Evolutionary conservation across 2,113 vertebrate genomes (phyloP).

Genomic region (Laticauda laticaudata): DNA sequence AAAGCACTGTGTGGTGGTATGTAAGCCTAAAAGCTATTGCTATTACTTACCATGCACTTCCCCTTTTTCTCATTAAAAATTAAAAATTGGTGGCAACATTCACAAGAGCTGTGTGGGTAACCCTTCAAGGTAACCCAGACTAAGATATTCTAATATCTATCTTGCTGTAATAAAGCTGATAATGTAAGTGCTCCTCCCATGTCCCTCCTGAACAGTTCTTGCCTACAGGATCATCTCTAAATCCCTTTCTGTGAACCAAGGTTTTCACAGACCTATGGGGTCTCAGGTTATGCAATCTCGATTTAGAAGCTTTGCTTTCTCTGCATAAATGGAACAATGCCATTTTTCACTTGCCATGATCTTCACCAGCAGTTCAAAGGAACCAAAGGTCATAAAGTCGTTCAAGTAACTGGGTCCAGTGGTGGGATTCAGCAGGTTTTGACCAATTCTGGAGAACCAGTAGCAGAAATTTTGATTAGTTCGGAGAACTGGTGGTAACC

Average conservation of each 20-base stretch:
- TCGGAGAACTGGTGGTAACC: too few species aligned
- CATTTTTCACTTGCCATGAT: slow-evolving; percentile 27
- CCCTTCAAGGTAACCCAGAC: not conserved
- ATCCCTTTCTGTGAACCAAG: not conserved
- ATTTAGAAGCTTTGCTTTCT: slow-evolving; percentile 1
- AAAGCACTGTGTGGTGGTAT: not conserved
- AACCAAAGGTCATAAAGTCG: not conserved
- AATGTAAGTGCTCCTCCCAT: not conserved
- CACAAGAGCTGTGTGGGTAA: not conserved
- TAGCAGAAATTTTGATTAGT: too few species aligned
- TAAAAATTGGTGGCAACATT: not conserved
- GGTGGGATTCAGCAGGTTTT: too few species aligned
- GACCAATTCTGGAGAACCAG: too few species aligned
- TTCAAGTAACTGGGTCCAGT: slow-evolving; percentile 7
- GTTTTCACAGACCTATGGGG: not conserved
- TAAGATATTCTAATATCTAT: not conserved
- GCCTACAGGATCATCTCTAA: not conserved
- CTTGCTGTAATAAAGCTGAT: not conserved
- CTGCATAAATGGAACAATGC: slow-evolving; percentile 31
- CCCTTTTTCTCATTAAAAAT: not conserved
- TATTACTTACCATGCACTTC: not conserved
- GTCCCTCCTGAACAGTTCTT: not conserved
- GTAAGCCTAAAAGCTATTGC: not conserved
- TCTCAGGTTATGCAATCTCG: not conserved
- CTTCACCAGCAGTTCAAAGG: slow-evolving; percentile 26